Evolutionary conservation across 2,113 vertebrate genomes (phyloP).

Genomic region (Triplophysa rosa): DNA sequence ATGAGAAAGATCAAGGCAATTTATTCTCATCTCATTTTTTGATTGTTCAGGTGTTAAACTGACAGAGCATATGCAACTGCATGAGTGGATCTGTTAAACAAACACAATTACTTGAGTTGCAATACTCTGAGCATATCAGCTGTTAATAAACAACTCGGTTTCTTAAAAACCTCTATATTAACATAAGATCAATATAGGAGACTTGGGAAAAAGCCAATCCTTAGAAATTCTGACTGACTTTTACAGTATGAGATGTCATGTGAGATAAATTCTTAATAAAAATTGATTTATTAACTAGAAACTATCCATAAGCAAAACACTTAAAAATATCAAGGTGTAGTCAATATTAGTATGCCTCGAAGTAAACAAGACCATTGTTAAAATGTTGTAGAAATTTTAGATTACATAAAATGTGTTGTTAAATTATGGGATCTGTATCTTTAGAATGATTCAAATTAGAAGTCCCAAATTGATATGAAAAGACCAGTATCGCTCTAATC

Average conservation of each 20-base stretch:
- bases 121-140: not conserved
- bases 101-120: not conserved
- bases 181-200: not conserved
- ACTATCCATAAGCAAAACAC: too few relatives aligned
- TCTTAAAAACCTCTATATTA: slow-evolving; percentile 7
- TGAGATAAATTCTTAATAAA: not conserved
- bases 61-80: slow-evolving; percentile 6
- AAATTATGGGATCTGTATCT: too few relatives aligned
- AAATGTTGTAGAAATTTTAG: too few relatives aligned
- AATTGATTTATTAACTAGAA: too few relatives aligned
- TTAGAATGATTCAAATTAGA: too few relatives aligned
- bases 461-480: too few relatives aligned
- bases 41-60: slow-evolving; percentile 22
- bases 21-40: not conserved
- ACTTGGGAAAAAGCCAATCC: not conserved
- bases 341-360: too few relatives aligned
- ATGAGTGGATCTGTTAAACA: slow-evolving; percentile 21
- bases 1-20: slow-evolving; percentile 4
- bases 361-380: too few relatives aligned
- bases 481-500: too few relatives aligned
- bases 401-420: too few relatives aligned
- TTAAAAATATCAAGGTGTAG: too few relatives aligned
- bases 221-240: not conserved
- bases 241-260: not conserved
- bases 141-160: slow-evolving; percentile 23